phyloP scores from a whole-genome alignment of 2,113 vertebrate genomes.

The Ageneiosus marmoratus region DNA sequence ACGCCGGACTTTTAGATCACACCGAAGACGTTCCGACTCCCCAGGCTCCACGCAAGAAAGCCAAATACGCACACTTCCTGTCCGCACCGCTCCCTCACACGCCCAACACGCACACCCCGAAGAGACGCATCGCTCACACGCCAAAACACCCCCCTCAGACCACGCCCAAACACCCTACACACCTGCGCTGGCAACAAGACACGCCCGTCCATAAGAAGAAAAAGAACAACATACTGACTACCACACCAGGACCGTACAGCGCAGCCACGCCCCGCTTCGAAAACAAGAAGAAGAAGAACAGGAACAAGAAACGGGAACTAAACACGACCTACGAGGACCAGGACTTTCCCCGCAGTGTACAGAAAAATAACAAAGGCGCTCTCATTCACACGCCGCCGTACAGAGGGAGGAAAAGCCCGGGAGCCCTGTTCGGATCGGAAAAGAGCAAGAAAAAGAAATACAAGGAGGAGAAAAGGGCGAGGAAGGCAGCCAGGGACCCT shows the following conservation, averaged over 20 bases:
- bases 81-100: not conserved
- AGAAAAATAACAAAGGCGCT: slow-evolving; percentile 10
- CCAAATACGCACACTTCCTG: slow-evolving; percentile 29
- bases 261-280: not conserved
- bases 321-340: slow-evolving; percentile 38
- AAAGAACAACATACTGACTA: not conserved
- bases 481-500: slow-evolving; percentile 53
- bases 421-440: slow-evolving; percentile 6
- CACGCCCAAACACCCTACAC: not conserved
- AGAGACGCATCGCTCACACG: slow-evolving; percentile 46
- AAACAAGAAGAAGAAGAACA: slow-evolving; percentile 49
- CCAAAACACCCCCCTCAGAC: slow-evolving; percentile 23
- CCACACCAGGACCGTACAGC: not conserved
- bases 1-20: slow-evolving; percentile 44
- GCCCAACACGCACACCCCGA: slow-evolving; percentile 7
- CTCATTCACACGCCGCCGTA: not conserved
- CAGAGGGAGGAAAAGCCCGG: slow-evolving; percentile 2
- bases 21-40: not conserved
- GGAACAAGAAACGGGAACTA: slow-evolving; percentile 5
- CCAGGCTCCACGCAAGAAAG: slow-evolving; percentile 65
- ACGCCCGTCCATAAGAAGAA: not conserved
- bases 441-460: slow-evolving; percentile 44
- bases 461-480: not conserved
- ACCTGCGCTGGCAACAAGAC: not conserved
- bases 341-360: slow-evolving; percentile 66